phyloP scores from a whole-genome alignment of 1,140 invertebrate species.

The Delia radicum region DNA sequence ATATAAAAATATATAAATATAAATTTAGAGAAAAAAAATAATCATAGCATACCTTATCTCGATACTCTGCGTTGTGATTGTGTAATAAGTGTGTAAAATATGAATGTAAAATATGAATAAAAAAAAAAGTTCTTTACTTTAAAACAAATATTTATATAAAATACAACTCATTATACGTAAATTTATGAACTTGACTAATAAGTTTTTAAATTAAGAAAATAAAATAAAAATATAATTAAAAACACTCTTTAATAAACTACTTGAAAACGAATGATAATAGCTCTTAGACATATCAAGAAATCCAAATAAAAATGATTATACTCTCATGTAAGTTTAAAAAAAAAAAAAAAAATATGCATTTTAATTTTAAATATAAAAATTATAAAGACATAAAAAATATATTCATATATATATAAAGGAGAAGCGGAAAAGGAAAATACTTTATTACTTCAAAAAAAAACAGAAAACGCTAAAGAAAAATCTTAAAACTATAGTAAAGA shows the following conservation, averaged over 20 bases:
- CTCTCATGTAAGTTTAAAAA: constrained; percentile 3
- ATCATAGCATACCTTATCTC: constrained; percentile 29
- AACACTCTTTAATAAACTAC: constrained; percentile 12
- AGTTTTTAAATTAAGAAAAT: background rate
- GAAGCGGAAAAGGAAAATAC: background rate
- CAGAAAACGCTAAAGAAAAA: background rate
- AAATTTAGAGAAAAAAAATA: background rate
- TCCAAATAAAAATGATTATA: constrained; percentile 30
- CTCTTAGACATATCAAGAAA: constrained; percentile 56
- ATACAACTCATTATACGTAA: constrained; percentile 23
- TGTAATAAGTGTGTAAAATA: constrained; percentile 49
- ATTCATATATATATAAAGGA: background rate
- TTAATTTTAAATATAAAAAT: constrained; percentile 23
- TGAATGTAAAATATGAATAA: constrained; percentile 15
- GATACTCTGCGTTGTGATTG: constrained; percentile 56
- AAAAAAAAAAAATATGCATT: constrained; percentile 20
- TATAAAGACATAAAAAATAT: constrained; percentile 3
- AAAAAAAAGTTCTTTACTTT: constrained; percentile 2
- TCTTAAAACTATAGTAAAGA: background rate
- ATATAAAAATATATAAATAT: constrained; percentile 12
- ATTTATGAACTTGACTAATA: background rate
- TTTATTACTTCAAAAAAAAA: background rate
- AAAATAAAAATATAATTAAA: constrained; percentile 6
- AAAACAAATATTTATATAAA: constrained; percentile 5
- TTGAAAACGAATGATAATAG: constrained; percentile 55